Conservation (phyloP, 2,888 invertebrate genomes). For the Scaptomyza parva region DNA sequence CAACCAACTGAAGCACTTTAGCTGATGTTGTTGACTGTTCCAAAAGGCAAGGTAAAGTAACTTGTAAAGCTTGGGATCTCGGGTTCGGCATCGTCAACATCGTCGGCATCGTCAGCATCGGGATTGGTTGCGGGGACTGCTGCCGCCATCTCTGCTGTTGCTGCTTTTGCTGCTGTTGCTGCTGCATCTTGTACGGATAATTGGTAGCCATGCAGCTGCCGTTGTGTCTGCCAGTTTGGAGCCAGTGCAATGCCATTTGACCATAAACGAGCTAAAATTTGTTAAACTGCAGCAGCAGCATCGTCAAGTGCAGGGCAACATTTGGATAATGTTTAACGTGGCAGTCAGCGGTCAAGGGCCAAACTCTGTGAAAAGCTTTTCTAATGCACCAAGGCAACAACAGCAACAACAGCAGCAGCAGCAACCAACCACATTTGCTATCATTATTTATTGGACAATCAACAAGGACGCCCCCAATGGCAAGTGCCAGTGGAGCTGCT, state of each 20-base stretch:
- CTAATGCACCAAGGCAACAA: constrained; percentile 25
- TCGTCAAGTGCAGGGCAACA: constrained; percentile 73
- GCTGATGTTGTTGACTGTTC: constrained; percentile 63
- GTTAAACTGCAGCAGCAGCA: constrained; percentile 63
- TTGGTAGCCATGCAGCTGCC: constrained; percentile 79
- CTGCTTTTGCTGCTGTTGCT: constrained; percentile 22
- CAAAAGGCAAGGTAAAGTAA: constrained; percentile 71
- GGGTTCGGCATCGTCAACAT: constrained; percentile 30
- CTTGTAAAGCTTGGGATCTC: constrained; percentile 72
- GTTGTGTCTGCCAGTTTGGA: constrained; percentile 66
- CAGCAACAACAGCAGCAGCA: constrained; percentile 22
- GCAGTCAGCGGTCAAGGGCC: constrained; percentile 58
- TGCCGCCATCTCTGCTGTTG: constrained; percentile 13
- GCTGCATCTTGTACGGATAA: constrained; percentile 75
- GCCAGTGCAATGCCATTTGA: constrained; percentile 80
- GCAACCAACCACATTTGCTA: constrained; percentile 46
- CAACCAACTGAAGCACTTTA: constrained; percentile 72
- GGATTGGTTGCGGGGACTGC: constrained; percentile 49
- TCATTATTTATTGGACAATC: constrained; percentile 74
- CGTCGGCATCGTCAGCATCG: constrained; percentile 34
- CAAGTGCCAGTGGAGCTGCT: constrained; percentile 29
- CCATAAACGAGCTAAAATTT: constrained; percentile 82
- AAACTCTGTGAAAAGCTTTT: constrained; percentile 53
- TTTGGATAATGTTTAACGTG: constrained; percentile 58
- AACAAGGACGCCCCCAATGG: constrained; percentile 42